phyloP scores from a whole-genome alignment of 53 echinoderm and acorn worm genomes.

The Echinarachnius parma region DNA sequence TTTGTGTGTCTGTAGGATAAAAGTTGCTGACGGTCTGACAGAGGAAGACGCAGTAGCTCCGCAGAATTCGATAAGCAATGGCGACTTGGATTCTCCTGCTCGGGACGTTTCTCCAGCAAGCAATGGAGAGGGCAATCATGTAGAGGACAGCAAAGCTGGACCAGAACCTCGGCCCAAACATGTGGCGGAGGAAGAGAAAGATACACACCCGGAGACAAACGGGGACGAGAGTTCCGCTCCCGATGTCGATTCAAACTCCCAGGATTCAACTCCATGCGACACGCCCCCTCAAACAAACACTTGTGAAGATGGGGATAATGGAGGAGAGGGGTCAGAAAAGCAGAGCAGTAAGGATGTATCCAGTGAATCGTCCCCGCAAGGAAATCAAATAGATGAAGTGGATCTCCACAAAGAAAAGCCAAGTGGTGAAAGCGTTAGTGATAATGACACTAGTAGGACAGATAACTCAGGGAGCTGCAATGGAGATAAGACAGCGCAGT shows the following conservation, averaged over 20 bases:
- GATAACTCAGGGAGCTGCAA: conserved; percentile 32
- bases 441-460: conserved; percentile 27
- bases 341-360: too few relatives aligned
- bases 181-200: conserved; percentile 7
- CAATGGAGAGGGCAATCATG: conserved; percentile 34
- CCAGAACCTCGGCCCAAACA: neutral
- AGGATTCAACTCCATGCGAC: conserved; percentile 19
- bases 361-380: too few relatives aligned
- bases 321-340: conserved; percentile 8
- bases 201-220: conserved; percentile 1
- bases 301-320: neutral
- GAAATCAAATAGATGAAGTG: neutral
- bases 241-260: conserved; percentile 7
- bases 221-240: conserved; percentile 2
- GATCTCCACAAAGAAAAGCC: conserved; percentile 6
- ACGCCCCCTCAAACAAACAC: conserved; percentile 2
- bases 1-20: conserved; percentile 29
- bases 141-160: too few relatives aligned
- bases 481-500: conserved; percentile 12
- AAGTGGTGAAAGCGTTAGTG: conserved; percentile 11
- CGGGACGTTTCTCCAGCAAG: conserved; percentile 1
- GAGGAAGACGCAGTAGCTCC: neutral
- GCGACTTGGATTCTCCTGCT: conserved; percentile 25
- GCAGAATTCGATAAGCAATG: conserved; percentile 31
- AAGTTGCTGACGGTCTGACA: conserved; percentile 11